phyloP scores from a whole-genome alignment of 2,113 vertebrate genomes.

The Catharus minimus region DNA sequence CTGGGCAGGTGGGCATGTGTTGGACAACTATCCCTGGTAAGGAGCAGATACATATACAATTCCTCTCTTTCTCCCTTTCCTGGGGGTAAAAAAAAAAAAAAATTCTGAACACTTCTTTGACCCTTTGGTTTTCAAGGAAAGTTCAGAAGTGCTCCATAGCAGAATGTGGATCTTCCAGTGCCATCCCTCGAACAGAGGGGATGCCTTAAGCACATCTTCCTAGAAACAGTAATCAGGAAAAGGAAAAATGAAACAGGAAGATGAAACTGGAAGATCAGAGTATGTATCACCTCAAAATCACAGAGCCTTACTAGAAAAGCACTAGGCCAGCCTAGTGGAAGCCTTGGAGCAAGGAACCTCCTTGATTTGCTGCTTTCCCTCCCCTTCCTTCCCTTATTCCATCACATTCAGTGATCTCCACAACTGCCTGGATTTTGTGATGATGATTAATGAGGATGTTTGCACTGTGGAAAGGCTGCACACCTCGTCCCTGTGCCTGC shows the following conservation, averaged over 20 bases:
- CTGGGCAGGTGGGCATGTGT: too few species aligned
- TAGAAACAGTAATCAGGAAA: not conserved
- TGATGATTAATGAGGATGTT: not conserved
- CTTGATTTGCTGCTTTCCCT: not conserved
- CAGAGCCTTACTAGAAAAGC: not conserved
- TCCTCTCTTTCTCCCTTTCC: not conserved
- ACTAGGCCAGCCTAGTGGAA: accelerated
- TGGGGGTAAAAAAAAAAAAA: not conserved
- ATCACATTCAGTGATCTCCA: not conserved
- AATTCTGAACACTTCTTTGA: not conserved
- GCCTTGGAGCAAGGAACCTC: not conserved
- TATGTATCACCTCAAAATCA: not conserved
- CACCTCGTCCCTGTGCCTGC: not conserved
- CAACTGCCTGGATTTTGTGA: not conserved
- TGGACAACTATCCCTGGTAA: not conserved
- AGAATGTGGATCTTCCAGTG: too few species aligned
- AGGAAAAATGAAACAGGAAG: not conserved
- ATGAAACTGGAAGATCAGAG: not conserved
- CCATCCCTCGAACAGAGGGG: not conserved
- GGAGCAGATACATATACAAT: not conserved
- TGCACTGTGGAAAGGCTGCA: not conserved
- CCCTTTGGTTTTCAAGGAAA: not conserved
- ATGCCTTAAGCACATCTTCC: not conserved
- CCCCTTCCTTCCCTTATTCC: not conserved
- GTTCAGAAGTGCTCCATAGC: not conserved